Evolutionary conservation across 2,113 vertebrate species (phyloP), one percentile per base, ranked within the genome.

Genomic region (Petrocephalus microphthalmus): DNA sequence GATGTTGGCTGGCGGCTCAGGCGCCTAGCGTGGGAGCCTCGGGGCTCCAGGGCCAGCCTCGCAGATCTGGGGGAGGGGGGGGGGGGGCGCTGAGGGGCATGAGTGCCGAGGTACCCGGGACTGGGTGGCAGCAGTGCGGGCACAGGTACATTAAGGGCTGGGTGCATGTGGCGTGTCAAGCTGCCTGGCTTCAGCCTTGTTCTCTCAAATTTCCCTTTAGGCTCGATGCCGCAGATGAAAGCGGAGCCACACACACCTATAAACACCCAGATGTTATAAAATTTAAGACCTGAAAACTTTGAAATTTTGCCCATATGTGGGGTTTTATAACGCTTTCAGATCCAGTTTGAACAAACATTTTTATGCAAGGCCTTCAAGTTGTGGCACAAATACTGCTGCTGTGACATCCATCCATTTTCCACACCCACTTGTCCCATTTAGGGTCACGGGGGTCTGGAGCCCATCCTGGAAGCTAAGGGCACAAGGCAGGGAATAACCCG

Each of bases 181-280:
- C 33, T 13, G 22, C 2, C 15, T 33, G 85, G 37, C 25, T 10
- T n/a, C 22, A 0, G n/a, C 47, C 51, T 47, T 88, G 57, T n/a
- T 88, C 37, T 84, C 74, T 89, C 53, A 52, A 11, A 17, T 52
- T 22, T 47, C 56, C 5, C 11, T 83, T 89, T 47, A 87, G 5
- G 57, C 88, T 88, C 85, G 86, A 89, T 86, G 90, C 78, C 89
- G 88, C 37, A 11, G 88, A 87, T 89, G 86, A 91, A 90, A 85
- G 84, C 60, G 29, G 20, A 85, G 67, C 89, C 89, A 87, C 89
- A 89, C 90, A 78, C 45, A 49, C 67, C 82, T 81, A 88, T 82
- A 82, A 78, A 67, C 64, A 88, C 54, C 5, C 56, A 53, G 49
- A 51, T 53, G 42, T 81, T 81, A 81, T 45, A 45, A 20, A 81